Percentiles rank a stretch among this genome's conserved stretches.
These are phyloP conservation scores for Metopolophium dirhodum DNA, from an alignment of 1,140 invertebrate genomes.

Conservation along the genomic window DNA sequence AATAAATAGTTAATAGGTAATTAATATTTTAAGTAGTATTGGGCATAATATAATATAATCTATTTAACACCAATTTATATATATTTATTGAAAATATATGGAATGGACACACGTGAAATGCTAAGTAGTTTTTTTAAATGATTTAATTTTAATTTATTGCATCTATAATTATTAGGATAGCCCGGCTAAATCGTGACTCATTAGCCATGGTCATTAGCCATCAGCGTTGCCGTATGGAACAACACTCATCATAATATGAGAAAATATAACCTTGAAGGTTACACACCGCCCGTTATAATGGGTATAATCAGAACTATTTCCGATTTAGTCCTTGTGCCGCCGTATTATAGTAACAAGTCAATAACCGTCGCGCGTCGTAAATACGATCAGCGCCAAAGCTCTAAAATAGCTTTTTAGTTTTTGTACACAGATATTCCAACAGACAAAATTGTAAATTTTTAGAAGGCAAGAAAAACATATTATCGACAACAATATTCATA, in stretches of 20 bases:
- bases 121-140: not conserved
- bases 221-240: not conserved
- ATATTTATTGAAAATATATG: conserved; percentile 1
- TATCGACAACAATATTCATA: no score
- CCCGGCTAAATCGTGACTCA: conserved; percentile 23
- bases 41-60: not conserved
- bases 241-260: not conserved
- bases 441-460: no score
- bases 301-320: conserved; percentile 20
- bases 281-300: conserved; percentile 14
- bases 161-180: conserved; percentile 2
- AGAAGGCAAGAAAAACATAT: no score
- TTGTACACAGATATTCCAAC: not conserved
- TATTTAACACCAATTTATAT: conserved; percentile 2
- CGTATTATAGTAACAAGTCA: not conserved
- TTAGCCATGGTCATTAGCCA: conserved; percentile 22
- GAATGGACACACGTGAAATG: not conserved
- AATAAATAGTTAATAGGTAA: not conserved
- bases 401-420: not conserved
- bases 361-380: conserved; percentile 4
- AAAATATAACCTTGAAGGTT: conserved; percentile 19
- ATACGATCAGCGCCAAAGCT: not conserved
- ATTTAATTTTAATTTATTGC: conserved; percentile 30
- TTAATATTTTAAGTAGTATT: not conserved
- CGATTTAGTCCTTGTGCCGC: not conserved